phyloP scores from a whole-genome alignment of 1,140 invertebrate genomes.

The Euglossa dilemma region DNA sequence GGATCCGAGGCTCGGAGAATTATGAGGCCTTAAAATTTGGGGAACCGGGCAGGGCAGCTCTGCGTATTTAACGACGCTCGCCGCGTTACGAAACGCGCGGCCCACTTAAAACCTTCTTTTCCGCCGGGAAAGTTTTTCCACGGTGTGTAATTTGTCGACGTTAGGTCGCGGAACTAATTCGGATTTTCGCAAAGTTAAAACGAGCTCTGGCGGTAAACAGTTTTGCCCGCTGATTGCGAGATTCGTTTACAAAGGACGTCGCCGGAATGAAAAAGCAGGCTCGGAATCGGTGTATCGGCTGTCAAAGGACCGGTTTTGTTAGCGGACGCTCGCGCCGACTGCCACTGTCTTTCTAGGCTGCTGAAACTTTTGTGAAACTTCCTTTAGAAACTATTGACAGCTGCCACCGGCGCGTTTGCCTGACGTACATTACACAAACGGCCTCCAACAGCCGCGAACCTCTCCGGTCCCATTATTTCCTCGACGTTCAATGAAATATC shows the following conservation, averaged over 20 bases:
- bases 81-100: background rate
- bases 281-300: background rate
- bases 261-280: background rate
- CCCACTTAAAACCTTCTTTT: background rate
- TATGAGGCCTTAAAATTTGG: constrained; percentile 25
- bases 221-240: background rate
- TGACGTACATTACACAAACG: constrained; percentile 56
- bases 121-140: background rate
- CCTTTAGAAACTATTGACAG: constrained; percentile 62
- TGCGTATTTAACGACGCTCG: background rate
- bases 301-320: constrained; percentile 1
- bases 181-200: background rate
- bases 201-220: background rate
- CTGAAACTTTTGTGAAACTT: constrained; percentile 55
- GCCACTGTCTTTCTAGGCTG: constrained; percentile 28
- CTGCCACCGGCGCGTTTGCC: constrained; percentile 51
- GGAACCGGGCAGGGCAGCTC: background rate
- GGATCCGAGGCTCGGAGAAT: constrained; percentile 22
- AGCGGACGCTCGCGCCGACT: background rate
- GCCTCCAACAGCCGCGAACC: constrained; percentile 26
- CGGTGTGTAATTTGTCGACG: too few relatives aligned
- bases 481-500: constrained; percentile 38
- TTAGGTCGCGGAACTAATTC: too few relatives aligned
- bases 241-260: background rate
- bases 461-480: constrained; percentile 47